Evolutionary conservation across 1,140 invertebrate species (phyloP).

Genomic region (Caerostris darwini): DNA sequence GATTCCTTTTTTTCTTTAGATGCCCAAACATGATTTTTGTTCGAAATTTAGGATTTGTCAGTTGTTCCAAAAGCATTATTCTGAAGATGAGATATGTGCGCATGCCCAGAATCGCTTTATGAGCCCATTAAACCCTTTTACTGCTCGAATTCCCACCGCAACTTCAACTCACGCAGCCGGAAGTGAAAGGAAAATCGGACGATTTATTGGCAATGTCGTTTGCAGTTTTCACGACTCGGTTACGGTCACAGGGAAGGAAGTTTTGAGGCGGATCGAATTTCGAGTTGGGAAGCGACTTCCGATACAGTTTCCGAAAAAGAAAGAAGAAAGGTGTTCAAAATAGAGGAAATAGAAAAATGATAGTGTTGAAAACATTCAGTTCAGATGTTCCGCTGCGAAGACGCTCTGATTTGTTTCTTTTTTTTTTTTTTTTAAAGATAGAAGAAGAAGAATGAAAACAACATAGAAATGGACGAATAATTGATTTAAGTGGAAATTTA

Average conservation of each 20-base stretch:
- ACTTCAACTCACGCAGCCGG: constrained; percentile 25
- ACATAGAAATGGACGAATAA: too few species aligned
- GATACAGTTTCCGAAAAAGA: constrained; percentile 44
- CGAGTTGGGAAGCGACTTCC: constrained; percentile 36
- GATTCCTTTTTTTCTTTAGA: too few species aligned
- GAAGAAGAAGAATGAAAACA: too few species aligned
- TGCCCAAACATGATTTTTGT: too few species aligned
- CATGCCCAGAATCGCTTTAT: neutral
- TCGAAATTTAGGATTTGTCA: neutral
- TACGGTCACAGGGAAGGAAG: constrained; percentile 55
- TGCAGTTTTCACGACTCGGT: constrained; percentile 9
- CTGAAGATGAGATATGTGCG: neutral
- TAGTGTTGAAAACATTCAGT: constrained; percentile 18
- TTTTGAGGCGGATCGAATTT: neutral
- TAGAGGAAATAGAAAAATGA: neutral
- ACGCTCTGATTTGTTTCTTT: neutral
- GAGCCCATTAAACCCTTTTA: constrained; percentile 33
- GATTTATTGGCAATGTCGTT: constrained; percentile 40
- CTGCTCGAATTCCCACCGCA: neutral
- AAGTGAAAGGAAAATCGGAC: neutral
- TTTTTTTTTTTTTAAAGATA: neutral
- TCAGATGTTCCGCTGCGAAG: neutral
- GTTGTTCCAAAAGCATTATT: neutral
- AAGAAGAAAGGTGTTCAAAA: neutral
- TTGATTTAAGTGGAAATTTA: too few species aligned